phyloP scores from a whole-genome alignment of 2,113 vertebrate species.

The Pomatostomus ruficeps region DNA sequence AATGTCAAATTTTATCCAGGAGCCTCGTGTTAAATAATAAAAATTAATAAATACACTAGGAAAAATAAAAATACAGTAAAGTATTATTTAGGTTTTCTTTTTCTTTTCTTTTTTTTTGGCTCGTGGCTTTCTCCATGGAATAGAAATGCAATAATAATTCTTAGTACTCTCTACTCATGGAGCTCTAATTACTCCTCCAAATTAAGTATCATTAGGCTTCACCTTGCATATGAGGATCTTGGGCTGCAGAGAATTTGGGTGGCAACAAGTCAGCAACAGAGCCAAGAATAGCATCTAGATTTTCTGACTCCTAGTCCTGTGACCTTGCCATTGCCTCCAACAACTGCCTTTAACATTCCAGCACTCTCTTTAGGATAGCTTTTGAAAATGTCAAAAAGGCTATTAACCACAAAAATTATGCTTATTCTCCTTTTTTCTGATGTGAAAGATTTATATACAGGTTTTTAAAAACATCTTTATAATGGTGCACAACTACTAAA shows the following conservation, averaged over 20 bases:
- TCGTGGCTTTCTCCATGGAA: neutral
- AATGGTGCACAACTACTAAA: neutral
- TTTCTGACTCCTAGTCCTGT: constrained; percentile 51
- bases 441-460: neutral
- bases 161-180: neutral
- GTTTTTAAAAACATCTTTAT: neutral
- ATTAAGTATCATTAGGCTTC: constrained; percentile 34
- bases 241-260: constrained; percentile 22
- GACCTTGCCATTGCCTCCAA: constrained; percentile 49
- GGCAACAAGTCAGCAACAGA: constrained; percentile 57
- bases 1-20: neutral
- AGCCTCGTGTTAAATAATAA: neutral
- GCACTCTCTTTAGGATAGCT: neutral
- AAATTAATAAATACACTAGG: neutral
- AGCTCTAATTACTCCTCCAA: constrained; percentile 1
- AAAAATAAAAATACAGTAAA: neutral
- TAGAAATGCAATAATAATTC: neutral
- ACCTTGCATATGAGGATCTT: constrained; percentile 4
- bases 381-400: neutral
- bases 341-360: neutral
- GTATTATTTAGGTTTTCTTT: neutral
- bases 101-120: neutral
- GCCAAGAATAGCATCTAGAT: constrained; percentile 58
- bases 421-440: neutral
- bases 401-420: neutral